Evolutionary conservation across 2,888 invertebrate species (phyloP), one percentile per base, ranked within the genome.

Genomic region (Colostygia pectinataria): DNA sequence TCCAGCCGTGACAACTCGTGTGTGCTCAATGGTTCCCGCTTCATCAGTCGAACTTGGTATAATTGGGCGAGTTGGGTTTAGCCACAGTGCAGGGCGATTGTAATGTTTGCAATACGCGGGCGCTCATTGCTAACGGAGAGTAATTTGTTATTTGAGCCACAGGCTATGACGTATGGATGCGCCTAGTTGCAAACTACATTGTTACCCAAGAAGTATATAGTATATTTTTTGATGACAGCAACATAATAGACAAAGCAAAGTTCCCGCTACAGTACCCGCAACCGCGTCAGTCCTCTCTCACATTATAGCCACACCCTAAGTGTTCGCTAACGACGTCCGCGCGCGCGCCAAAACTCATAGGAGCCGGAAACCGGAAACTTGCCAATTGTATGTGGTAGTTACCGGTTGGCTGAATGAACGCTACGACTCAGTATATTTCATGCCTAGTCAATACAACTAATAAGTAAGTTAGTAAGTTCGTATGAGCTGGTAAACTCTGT

Each of bases 261-360:
- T 20, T 20, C 20, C 20, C 20, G 20, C 20, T 20, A 20, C 15
- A 3, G 15, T 6, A 6, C 20, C 12, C 12, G 13, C 14, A 4
- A 5, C 13, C 3, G 15, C 18, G 3, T 18, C 13, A 12, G 27
- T 24, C 7, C 1, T 9, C 10, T 13, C 42, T 44, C 2, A 1
- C 25, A 25, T 39, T 13, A 13, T 81, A 80, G 78, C 73, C 71
- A 65, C 60, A 68, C 64, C 66, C 70, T 29, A 68, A 81, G 81
- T 77, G 73, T 70, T 59, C 74, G 69, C 80, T 86, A 85, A 87
- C 84, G 84, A 87, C 82, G 67, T 38, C 63, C 65, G 67, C 71
- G 72, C 71, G 72, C 70, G 78, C 80, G 80, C 83, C 84, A 83
- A 81, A 83, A 81, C 80, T 56, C 54, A 49, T 55, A 81, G 74